Evolutionary conservation across 64 coral and sea anemone species (phyloP).

Genomic region (Montipora efflorescens): DNA sequence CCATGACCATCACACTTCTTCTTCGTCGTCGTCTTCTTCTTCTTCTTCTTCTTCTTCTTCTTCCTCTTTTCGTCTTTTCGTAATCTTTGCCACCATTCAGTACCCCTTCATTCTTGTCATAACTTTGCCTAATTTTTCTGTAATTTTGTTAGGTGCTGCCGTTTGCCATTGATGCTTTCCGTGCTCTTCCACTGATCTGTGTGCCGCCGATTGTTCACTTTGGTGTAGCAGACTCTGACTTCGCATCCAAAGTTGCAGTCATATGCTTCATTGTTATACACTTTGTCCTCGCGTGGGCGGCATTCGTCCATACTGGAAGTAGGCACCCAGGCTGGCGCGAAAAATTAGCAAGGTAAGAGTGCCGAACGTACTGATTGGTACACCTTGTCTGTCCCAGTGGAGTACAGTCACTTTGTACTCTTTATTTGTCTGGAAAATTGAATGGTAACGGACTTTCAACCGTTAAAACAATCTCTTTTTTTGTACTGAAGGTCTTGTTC

Average conservation of each 20-base stretch:
- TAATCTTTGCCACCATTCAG: no score
- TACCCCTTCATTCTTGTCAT: no score
- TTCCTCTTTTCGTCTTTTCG: no score
- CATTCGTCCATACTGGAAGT: slow-evolving; percentile 55
- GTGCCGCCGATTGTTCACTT: slow-evolving; percentile 12
- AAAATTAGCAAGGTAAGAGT: slow-evolving; percentile 63
- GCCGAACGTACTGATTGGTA: neutral
- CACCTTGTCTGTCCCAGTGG: neutral
- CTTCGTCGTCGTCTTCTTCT: no score
- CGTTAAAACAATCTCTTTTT: no score
- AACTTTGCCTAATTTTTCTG: no score
- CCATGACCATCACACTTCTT: no score
- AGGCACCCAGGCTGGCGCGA: slow-evolving; percentile 45
- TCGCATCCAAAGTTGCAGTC: slow-evolving; percentile 13
- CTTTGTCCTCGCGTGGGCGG: slow-evolving; percentile 40
- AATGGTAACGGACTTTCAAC: no score
- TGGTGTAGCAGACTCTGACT: slow-evolving; percentile 11
- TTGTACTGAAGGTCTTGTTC: no score
- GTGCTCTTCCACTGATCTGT: slow-evolving; percentile 54
- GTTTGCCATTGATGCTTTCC: neutral
- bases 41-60: no score
- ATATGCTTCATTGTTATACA: slow-evolving; percentile 36
- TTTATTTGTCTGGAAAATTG: slow-evolving; percentile 18
- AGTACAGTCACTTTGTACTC: neutral
- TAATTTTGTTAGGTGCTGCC: neutral